phyloP scores from a whole-genome alignment of 2,113 vertebrate species.

The Peromyscus californicus region DNA sequence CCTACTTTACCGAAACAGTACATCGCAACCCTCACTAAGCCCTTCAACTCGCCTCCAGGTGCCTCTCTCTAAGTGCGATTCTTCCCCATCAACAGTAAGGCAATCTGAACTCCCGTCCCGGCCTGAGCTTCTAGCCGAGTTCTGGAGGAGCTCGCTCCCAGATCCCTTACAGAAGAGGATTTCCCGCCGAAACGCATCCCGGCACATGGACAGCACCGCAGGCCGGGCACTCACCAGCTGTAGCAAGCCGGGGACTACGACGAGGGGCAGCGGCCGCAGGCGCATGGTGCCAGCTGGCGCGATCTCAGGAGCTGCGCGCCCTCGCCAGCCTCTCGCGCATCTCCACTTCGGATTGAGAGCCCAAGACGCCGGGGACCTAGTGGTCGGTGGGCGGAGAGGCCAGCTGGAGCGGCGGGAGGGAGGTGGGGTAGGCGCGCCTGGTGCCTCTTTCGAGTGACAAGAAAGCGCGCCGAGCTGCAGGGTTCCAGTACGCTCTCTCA shows the following conservation, averaged over 20 bases:
- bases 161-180: neutral
- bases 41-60: neutral
- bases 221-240: conserved; percentile 92
- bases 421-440: neutral
- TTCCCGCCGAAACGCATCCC: conserved; percentile 77
- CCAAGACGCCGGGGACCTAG: conserved; percentile 82
- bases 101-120: neutral
- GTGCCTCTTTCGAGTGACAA: neutral
- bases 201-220: neutral
- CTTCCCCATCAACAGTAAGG: neutral
- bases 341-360: conserved; percentile 87
- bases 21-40: neutral
- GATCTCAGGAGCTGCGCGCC: conserved; percentile 87
- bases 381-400: conserved; percentile 50
- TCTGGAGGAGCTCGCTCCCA: neutral
- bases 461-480: neutral
- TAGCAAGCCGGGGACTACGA: conserved; percentile 92
- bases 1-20: neutral
- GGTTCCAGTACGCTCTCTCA: neutral
- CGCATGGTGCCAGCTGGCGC: conserved; percentile 90
- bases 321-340: conserved; percentile 88
- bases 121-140: neutral
- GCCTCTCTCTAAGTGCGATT: neutral
- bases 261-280: conserved; percentile 89
- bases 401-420: neutral